These are phyloP conservation scores for Phalacrocorax brasilianus DNA, from an alignment of 2,113 vertebrate species.

Conservation along the genomic window DNA sequence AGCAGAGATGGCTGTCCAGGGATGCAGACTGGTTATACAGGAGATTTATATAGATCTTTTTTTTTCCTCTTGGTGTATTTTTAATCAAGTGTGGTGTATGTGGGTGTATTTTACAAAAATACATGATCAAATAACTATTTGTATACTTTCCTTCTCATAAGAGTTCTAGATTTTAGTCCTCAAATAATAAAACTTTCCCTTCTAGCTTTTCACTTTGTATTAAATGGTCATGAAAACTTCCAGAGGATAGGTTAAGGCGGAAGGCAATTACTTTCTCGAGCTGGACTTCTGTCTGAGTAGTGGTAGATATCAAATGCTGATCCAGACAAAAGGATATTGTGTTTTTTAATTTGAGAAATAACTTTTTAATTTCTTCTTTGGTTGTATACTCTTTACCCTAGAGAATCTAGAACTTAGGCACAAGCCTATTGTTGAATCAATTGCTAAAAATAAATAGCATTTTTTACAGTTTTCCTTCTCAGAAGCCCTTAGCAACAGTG, in stretches of 20 bases:
- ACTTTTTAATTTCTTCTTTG: background rate
- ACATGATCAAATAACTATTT: background rate
- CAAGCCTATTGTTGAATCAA: constrained; percentile 47
- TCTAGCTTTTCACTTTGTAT: background rate
- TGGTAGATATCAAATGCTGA: background rate
- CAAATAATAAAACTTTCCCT: background rate
- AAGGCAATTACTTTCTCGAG: background rate
- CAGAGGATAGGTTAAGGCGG: background rate
- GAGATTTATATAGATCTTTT: background rate
- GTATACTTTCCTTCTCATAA: background rate
- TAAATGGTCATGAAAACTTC: background rate
- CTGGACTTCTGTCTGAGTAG: background rate
- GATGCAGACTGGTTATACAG: background rate
- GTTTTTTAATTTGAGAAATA: background rate
- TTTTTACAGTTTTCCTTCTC: constrained; percentile 31
- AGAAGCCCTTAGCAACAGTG: constrained; percentile 63
- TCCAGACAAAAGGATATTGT: background rate
- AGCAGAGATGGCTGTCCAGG: background rate
- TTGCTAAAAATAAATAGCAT: constrained; percentile 69
- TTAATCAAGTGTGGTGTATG: background rate
- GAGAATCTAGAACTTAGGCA: background rate
- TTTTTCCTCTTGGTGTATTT: background rate
- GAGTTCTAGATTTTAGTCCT: background rate
- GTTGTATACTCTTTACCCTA: background rate
- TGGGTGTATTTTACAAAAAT: background rate